Conservation (phyloP, 2,888 invertebrate genomes). For the Neocrepidodera transversa region DNA sequence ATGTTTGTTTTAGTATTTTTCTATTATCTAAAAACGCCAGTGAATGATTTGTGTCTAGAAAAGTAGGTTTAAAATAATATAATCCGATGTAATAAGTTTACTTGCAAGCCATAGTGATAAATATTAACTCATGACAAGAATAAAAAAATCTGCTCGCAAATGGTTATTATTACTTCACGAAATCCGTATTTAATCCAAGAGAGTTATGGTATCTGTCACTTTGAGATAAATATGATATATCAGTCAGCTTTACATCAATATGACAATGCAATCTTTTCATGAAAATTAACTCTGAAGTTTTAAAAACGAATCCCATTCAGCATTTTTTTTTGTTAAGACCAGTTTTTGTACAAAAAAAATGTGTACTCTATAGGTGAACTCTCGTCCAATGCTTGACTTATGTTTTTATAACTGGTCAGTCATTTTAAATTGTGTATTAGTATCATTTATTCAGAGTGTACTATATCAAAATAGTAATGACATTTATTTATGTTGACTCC, state of each 20-base stretch:
- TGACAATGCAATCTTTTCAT: neutral
- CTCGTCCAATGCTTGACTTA: conserved; percentile 14
- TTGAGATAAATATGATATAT: neutral
- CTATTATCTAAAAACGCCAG: conserved; percentile 49
- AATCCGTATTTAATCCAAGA: neutral
- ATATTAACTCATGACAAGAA: conserved; percentile 43
- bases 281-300: neutral
- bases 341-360: conserved; percentile 28
- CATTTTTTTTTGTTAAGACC: conserved; percentile 23
- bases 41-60: conserved; percentile 58
- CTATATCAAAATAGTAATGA: conserved; percentile 1
- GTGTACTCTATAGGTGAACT: conserved; percentile 29
- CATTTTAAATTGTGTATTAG: neutral
- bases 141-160: conserved; percentile 9
- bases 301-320: neutral
- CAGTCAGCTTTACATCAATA: too few relatives aligned
- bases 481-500: neutral
- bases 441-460: conserved; percentile 1
- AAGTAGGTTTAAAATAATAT: conserved; percentile 57
- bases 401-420: conserved; percentile 7
- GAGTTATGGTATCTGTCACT: neutral
- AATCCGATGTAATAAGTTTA: conserved; percentile 57
- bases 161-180: conserved; percentile 2
- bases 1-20: conserved; percentile 17
- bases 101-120: conserved; percentile 57